These are phyloP conservation scores for Apodemia zela DNA, from an alignment of 2,888 invertebrate genomes.

Conservation along the genomic window DNA sequence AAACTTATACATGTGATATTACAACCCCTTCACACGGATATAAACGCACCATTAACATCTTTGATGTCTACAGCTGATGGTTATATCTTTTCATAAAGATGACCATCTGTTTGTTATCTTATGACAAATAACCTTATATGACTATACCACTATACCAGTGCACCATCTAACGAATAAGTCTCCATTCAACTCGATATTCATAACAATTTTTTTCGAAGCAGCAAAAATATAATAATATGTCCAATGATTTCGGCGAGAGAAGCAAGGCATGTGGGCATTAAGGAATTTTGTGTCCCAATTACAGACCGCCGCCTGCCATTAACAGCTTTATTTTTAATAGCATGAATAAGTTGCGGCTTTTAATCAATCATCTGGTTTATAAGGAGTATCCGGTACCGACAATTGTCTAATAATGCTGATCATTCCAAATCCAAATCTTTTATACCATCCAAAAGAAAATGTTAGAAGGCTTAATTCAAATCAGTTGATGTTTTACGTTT, in stretches of 20 bases:
- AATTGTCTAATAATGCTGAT: slow-evolving; percentile 38
- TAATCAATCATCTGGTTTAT: slow-evolving; percentile 68
- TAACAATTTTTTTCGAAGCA: not conserved
- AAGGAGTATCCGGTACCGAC: slow-evolving; percentile 58
- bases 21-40: no score
- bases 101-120: no score
- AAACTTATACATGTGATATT: no score
- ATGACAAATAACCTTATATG: no score
- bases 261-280: slow-evolving; percentile 45
- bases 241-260: not conserved
- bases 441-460: slow-evolving; percentile 4
- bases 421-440: slow-evolving; percentile 22
- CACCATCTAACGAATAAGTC: no score
- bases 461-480: slow-evolving; percentile 21
- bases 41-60: no score
- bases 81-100: no score
- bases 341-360: slow-evolving; percentile 72
- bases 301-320: slow-evolving; percentile 61
- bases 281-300: slow-evolving; percentile 71
- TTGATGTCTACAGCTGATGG: no score
- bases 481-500: not conserved
- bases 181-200: not conserved
- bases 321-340: slow-evolving; percentile 72
- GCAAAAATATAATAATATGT: not conserved
- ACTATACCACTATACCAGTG: no score